Percentiles rank a stretch among this genome's conserved stretches.
phyloP scores from a whole-genome alignment of 1,140 invertebrate genomes.

The Pararge aegeria region DNA sequence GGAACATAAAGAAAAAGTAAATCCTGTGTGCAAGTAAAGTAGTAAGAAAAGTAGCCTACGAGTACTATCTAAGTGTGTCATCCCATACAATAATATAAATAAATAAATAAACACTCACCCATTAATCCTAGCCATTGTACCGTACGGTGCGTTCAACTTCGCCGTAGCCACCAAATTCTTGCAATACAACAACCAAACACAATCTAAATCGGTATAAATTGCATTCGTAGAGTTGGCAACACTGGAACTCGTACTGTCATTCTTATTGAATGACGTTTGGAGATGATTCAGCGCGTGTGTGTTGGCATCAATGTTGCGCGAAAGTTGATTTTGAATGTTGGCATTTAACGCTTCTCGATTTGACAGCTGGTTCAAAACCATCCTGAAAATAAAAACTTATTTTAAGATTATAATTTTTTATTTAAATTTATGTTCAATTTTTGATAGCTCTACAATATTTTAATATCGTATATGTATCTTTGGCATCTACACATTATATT shows the following conservation, averaged over 20 bases:
- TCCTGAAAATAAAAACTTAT: constrained; percentile 39
- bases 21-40: too few relatives aligned
- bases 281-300: constrained; percentile 55
- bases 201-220: constrained; percentile 77
- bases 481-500: too few relatives aligned
- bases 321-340: constrained; percentile 50
- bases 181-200: constrained; percentile 83
- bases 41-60: too few relatives aligned
- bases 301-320: constrained; percentile 55
- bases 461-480: too few relatives aligned
- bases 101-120: too few relatives aligned
- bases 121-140: constrained; percentile 82
- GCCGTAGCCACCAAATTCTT: constrained; percentile 81
- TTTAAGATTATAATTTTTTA: too few relatives aligned
- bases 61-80: too few relatives aligned
- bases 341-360: constrained; percentile 41
- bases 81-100: too few relatives aligned
- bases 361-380: constrained; percentile 51
- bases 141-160: constrained; percentile 79
- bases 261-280: constrained; percentile 48
- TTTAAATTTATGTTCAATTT: too few relatives aligned
- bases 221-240: constrained; percentile 35
- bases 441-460: too few relatives aligned
- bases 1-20: constrained; percentile 7
- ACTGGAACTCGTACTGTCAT: constrained; percentile 35